Evolutionary conservation across 2,888 invertebrate species (phyloP), one percentile per base, ranked within the genome.

Genomic region (Pasiphila rectangulata): DNA sequence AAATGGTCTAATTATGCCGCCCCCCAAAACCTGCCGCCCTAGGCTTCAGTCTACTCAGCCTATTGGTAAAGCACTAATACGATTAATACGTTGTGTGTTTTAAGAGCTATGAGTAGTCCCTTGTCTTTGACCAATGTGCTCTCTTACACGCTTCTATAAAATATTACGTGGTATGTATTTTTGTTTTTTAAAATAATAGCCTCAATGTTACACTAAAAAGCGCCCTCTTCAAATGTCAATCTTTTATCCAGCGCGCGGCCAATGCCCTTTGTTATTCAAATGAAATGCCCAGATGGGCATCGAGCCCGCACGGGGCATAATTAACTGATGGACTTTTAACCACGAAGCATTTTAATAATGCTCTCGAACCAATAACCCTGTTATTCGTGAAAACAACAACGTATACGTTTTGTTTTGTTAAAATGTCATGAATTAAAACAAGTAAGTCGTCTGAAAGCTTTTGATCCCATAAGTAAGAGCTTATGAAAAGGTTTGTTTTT

Each of bases 191-290:
- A 9, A 32, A 32, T 4, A 17, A 9, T 17, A 32, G 1, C 24
- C 12, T 6, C 42, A 51, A 46, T 19, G 23, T 17, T 23, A 16
- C 23, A 27, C 20, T 9, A 40, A 41, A 30, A 43, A 19, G 53
- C 45, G 51, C 52, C 44, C 55, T 46, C 25, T 46, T 46, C 34
- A 46, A 48, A 68, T 76, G 81, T 83, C 80, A 82, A 72, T 79
- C 79, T 75, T 79, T 79, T 80, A n/a, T 69, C 75, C 75, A 68
- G 54, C 69, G 59, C 56, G 63, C 74, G 75, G 75, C 73, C 76
- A 73, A 66, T 56, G 54, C 65, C 63, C 76, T 79, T 84, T 84
- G 84, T 84, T 83, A 84, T 84, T 82, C 71, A 83, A 80, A 84
- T 84, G 64, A 67, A 72, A 74, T 66, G 65, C 67, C 69, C 79